Evolutionary conservation across 2,797 vertebrate species (phyloP), one percentile per base, ranked within the genome.

Genomic region (Lemur catta): DNA sequence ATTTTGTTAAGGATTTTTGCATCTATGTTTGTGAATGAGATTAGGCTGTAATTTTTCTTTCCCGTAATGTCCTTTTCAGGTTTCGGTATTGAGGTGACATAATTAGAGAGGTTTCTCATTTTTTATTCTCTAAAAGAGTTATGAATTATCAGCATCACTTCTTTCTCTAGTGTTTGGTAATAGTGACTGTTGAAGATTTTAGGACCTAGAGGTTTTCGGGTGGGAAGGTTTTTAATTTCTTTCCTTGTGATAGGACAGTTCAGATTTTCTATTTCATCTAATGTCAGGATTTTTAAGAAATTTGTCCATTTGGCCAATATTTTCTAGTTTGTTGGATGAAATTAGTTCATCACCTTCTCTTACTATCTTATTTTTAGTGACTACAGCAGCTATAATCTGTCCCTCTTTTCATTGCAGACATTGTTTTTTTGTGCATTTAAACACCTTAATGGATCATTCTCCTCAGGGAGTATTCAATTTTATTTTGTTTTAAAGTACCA

Each of bases 291-390:
- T 78, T 93, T 50, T 63, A 59, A 91, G 46, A 59, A 86, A 82
- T 52, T 71, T 48, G 10, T 50, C 59, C 50, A 69, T 84, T 78
- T 26, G 7, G 30, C 4, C 14, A 75, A 75, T 89, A 52, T 35
- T 61, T 96, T 88, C 43, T 75, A 75, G 38, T 63, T 81, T 61
- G 20, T 71, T 71, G 33, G 63, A 63, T 95, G 63, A 90, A 90
- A 76, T 6, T 61, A 15, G 18, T 80, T 85, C 26, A 72, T 71
- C 26, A 92, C 46, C 20, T 84, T 93, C 22, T 93, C 28, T 80
- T 84, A 46, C 35, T 61, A n/a, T 71, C 26, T 80, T 84, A 55
- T 72, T 93, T 69, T 71, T 67, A 91, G 79, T 89, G 55, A 75
- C 4, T 22, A 20, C 7, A 7, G 33, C 11, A 63, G 69, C 48